Base-by-base conservation (phyloP, 2,113 vertebrate genomes). In the Athene noctua region DNA sequence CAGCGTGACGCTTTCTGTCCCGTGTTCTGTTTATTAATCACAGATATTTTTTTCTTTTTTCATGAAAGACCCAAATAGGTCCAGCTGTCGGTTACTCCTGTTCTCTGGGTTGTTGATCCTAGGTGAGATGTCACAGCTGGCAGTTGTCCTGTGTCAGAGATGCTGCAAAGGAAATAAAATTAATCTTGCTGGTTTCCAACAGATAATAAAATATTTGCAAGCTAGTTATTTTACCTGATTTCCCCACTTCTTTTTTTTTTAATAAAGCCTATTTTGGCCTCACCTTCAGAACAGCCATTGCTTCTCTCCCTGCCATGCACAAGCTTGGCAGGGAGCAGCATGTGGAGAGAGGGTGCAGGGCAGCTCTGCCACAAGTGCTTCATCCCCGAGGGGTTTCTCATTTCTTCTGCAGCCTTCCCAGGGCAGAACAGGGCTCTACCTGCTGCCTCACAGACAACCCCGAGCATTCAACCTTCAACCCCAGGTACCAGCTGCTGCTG, bases 341-440 rank as follows among this genome's bases (percentile, higher is more conserved):
- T 34, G 36, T 8, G 42, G 21, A 78, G 34, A 26, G 30, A 77
- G 49, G 79, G 40, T 10, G 7, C 23, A 67, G 67, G 55, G n/a
- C 47, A 92, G 32, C 25, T 9, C 58, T 80, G 30, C 47, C 3
- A 0, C 20, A 74, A 70, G 38, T 2, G 0, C 19, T 0, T 0
- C 49, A 10, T 74, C 42, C 61, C 72, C 4, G 0, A 57, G 72
- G 61, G 38, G 29, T 11, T 74, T 89, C 47, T 87, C 32, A 2
- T 71, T 74, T 91, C 55, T 66, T 59, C 61, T 63, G 27, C 61
- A 90, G 20, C 49, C 70, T 82, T 74, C 29, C 17, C 47, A 72
- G 65, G 46, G 70, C 36, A 92, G 34, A 54, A 78, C 6, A 11
- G 21, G 38, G 25, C 25, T 90, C 54, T 66, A 8, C 25, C 29